Evolutionary conservation across 2,888 invertebrate species (phyloP), one percentile per base, ranked within the genome.

Genomic region (Lithophane leautieri): DNA sequence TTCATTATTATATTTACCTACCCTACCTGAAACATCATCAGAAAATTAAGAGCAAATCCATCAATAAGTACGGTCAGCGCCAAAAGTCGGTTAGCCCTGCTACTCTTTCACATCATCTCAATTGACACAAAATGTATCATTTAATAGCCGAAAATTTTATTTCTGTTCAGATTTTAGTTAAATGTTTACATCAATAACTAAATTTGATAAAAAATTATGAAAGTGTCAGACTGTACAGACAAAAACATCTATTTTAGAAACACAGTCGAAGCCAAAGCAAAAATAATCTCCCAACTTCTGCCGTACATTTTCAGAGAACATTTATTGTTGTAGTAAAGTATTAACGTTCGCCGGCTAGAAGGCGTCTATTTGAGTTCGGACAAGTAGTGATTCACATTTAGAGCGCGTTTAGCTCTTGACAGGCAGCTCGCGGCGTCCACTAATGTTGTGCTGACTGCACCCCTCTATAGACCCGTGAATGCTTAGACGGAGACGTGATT

Each of bases 371-470:
- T 88, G 81, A 88, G 86, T 84, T 85, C 83, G 74, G 88, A 86
- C 86, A 86, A 89, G 83, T 86, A 86, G 81, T 87, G 86, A 89
- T 92, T 91, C 90, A 88, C 89, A 89, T 90, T 91, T 88, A 85
- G 88, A 86, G 83, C 86, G 82, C 85, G 88, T 90, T 90, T 87
- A 85, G 86, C 82, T 69, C 78, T 83, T 92, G 92, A 92, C 91
- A 91, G 91, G 72, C 79, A 87, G 75, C 78, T 81, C 87, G 89
- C 86, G 88, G 90, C 90, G 86, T 90, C 78, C 90, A 87, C 90
- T 93, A 92, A 93, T 92, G 91, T 89, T 90, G 87, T 89, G 90
- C 91, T 88, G 90, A 91, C 91, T 91, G 91, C 91, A 92, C 90
- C 83, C 76, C 52, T 56, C 58, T 25, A 73, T 70, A 92, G 89